phyloP scores from a whole-genome alignment of 2,888 invertebrate genomes.

The Nomada lathburiana region DNA sequence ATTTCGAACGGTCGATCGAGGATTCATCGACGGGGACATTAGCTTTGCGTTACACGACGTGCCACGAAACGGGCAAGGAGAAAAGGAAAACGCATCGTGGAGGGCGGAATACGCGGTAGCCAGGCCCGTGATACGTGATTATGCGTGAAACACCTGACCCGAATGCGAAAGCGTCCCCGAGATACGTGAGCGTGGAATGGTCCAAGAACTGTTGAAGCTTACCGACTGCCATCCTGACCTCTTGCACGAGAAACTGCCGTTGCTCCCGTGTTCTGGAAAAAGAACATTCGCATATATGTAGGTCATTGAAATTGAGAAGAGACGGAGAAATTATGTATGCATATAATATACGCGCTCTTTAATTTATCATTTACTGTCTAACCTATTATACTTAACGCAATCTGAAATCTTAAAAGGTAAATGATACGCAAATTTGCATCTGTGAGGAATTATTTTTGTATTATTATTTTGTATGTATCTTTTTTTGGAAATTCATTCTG shows the following conservation, averaged over 20 bases:
- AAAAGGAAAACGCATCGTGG: constrained; percentile 43
- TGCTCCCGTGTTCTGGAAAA: constrained; percentile 57
- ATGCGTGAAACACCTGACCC: constrained; percentile 73
- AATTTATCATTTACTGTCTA: too few species aligned
- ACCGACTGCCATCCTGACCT: constrained; percentile 77
- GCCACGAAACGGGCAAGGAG: constrained; percentile 39
- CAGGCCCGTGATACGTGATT: constrained; percentile 69
- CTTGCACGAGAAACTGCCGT: constrained; percentile 52
- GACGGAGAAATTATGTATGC: not conserved
- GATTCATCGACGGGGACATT: constrained; percentile 6
- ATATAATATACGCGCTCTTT: too few species aligned
- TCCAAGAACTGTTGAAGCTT: constrained; percentile 62
- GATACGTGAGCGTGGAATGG: constrained; percentile 60
- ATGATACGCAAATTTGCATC: too few species aligned
- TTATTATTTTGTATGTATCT: too few species aligned
- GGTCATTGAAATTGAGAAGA: not conserved
- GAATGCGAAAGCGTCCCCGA: constrained; percentile 63
- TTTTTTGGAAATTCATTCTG: too few species aligned
- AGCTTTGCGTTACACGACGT: constrained; percentile 3
- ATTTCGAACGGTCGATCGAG: constrained; percentile 16
- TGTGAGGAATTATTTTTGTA: too few species aligned
- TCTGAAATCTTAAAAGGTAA: too few species aligned
- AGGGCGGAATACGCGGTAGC: constrained; percentile 67
- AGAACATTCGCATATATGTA: not conserved
- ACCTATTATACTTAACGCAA: too few species aligned